phyloP scores from a whole-genome alignment of 2,113 vertebrate species.

The Candoia aspera region DNA sequence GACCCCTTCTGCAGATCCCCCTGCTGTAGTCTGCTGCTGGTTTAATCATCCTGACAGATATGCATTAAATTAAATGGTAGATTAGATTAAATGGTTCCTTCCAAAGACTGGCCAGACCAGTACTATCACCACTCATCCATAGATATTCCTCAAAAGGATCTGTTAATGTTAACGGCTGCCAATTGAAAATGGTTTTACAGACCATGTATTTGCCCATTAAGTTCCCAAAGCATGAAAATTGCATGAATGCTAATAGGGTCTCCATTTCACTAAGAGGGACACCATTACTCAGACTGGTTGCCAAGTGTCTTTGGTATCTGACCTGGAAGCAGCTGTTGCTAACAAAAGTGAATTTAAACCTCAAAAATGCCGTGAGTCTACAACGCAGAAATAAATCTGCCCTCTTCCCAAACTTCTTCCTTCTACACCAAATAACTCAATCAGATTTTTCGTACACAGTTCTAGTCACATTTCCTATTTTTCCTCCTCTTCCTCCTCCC shows the following conservation, averaged over 20 bases:
- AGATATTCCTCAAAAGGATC: not conserved
- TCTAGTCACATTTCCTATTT: constrained; percentile 63
- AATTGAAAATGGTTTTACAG: constrained; percentile 28
- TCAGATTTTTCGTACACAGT: constrained; percentile 36
- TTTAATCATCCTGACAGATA: not conserved
- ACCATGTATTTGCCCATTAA: not conserved
- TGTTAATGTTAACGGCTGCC: constrained; percentile 19
- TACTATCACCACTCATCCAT: not conserved
- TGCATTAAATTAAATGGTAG: not conserved
- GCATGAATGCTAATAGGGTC: constrained; percentile 68
- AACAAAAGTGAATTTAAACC: constrained; percentile 69
- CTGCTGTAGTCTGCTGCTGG: not conserved
- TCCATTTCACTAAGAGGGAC: constrained; percentile 36
- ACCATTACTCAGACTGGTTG: constrained; percentile 62
- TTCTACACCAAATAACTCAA: constrained; percentile 15
- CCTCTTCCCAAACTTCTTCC: constrained; percentile 29
- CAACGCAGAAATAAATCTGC: constrained; percentile 58
- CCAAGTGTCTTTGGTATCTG: constrained; percentile 67
- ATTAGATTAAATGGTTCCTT: constrained; percentile 9
- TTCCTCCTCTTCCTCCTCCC: constrained; percentile 30
- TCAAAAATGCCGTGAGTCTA: constrained; percentile 65
- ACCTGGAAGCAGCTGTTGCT: constrained; percentile 76
- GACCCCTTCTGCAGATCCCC: not conserved
- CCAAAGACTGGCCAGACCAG: not conserved
- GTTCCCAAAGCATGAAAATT: constrained; percentile 67